phyloP scores from a whole-genome alignment of 2,888 invertebrate genomes.

The Mythimna impura region DNA sequence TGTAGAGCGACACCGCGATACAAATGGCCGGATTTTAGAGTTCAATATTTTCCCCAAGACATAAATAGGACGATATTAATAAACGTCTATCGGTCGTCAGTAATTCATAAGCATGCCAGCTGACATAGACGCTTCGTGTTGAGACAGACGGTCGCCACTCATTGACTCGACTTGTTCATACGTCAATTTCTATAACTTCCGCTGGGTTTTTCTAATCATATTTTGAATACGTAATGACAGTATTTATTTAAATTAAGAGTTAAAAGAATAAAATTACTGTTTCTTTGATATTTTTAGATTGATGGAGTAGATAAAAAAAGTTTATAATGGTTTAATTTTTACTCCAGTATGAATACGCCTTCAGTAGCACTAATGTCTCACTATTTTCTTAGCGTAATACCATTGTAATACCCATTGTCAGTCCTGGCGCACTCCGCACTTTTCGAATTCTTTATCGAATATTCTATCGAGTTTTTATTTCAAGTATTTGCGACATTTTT shows the following conservation, averaged over 20 bases:
- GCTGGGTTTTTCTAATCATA: conserved; percentile 28
- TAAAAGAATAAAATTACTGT: not conserved
- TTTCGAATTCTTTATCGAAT: too few species aligned
- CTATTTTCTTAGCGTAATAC: too few species aligned
- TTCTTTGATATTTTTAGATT: not conserved
- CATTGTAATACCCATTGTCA: too few species aligned
- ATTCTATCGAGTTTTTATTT: too few species aligned
- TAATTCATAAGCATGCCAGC: conserved; percentile 54
- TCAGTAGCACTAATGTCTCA: too few species aligned
- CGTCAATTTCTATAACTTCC: conserved; percentile 46
- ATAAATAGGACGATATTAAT: conserved; percentile 60
- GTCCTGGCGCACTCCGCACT: too few species aligned
- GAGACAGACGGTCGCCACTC: conserved; percentile 49
- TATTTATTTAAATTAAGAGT: conserved; percentile 2
- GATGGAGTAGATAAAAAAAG: too few species aligned
- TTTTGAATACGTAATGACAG: conserved; percentile 17
- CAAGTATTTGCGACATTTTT: too few species aligned
- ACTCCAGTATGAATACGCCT: too few species aligned
- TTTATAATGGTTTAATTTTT: too few species aligned
- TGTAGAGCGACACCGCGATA: conserved; percentile 71
- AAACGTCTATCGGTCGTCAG: conserved; percentile 51
- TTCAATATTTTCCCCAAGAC: conserved; percentile 48
- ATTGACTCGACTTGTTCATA: conserved; percentile 38
- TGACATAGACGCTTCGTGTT: conserved; percentile 47
- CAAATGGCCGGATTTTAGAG: conserved; percentile 45